Base-by-base conservation (phyloP, 2,888 invertebrate species). In the Platerodrilus igneus region DNA sequence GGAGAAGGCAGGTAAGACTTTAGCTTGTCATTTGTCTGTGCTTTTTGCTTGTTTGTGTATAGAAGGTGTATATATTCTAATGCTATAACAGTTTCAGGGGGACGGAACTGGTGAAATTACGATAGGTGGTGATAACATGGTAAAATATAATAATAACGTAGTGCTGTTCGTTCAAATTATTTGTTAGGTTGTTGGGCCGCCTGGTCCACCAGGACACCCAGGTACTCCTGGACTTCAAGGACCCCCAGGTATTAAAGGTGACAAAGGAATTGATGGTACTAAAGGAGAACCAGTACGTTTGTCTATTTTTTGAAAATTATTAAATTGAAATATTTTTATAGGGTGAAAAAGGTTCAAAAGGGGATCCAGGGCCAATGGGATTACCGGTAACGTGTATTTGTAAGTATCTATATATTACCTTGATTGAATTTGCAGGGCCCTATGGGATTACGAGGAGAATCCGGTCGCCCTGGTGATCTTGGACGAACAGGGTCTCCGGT, bases 351-450 rank as follows among this genome's bases (percentile, higher is more conserved):
- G 89, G 89, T 36, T 74, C 77, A 34, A 84, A 81, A 67, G 90
- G 90, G 41, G 87, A 88, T 67, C 82, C 85, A 40, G 95, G 95
- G 55, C 93, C 93, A 37, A 94, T 94, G 91, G 95, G 94, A 60
- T 73, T 95, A 62, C 94, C 94, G 66, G 93, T 93, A 78, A 82
- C 86, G 35, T 2, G 21, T 16, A 18, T 10, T 23, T 22, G 16
- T 10, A 5, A 8, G 4, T 10, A 21, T 2, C 16, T 3, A 14
- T 27, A 3, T 35, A 30, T 17, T 11, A 33, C 29, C 50, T 36
- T 49, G 57, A 50, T 55, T 50, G 45, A 62, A 17, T 20, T 23
- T 41, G 35, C 64, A 83, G 86, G 88, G 90, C 60, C 89, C 83
- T 51, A 88, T 81, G 78, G 90, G 83, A 57, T 74, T 82, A 54